A percentile compares a stretch with the other conserved stretches of the same genome.
phyloP scores from a whole-genome alignment of 1,140 invertebrate species.

The Kradibia gibbosae region DNA sequence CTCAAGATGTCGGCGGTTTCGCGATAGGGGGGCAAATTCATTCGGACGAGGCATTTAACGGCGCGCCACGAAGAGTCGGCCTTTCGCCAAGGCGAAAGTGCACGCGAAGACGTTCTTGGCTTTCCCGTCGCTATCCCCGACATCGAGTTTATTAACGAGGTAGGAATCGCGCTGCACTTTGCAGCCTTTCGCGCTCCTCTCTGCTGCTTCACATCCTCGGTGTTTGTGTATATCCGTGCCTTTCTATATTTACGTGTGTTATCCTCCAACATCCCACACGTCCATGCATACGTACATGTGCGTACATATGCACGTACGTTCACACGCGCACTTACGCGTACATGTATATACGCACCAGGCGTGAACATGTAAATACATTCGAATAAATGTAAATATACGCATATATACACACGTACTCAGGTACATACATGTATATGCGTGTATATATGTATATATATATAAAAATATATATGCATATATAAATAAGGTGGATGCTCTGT shows the following conservation, averaged over 20 bases:
- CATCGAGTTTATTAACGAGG: slow-evolving; percentile 2
- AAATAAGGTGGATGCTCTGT: too few species aligned
- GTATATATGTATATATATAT: neutral
- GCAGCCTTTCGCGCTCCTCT: neutral
- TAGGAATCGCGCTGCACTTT: neutral
- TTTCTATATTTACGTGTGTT: slow-evolving; percentile 3
- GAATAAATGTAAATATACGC: too few species aligned
- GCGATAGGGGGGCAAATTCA: slow-evolving; percentile 29
- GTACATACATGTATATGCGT: too few species aligned
- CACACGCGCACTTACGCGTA: too few species aligned
- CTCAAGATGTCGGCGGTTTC: slow-evolving; percentile 48
- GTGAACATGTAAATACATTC: too few species aligned
- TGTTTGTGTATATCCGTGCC: slow-evolving; percentile 6
- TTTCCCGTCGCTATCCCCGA: neutral
- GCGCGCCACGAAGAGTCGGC: neutral
- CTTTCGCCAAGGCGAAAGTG: neutral
- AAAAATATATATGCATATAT: neutral
- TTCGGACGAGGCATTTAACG: slow-evolving; percentile 8
- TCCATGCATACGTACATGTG: neutral
- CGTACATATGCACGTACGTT: too few species aligned
- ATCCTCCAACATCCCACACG: neutral
- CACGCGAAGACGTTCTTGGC: neutral
- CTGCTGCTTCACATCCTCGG: neutral
- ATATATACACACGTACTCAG: too few species aligned
- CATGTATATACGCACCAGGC: too few species aligned